A percentile compares a stretch with the other conserved stretches of the same genome.
Evolutionary conservation across 2,888 invertebrate species (phyloP).

Genomic region (Zhengitettix transpicula): DNA sequence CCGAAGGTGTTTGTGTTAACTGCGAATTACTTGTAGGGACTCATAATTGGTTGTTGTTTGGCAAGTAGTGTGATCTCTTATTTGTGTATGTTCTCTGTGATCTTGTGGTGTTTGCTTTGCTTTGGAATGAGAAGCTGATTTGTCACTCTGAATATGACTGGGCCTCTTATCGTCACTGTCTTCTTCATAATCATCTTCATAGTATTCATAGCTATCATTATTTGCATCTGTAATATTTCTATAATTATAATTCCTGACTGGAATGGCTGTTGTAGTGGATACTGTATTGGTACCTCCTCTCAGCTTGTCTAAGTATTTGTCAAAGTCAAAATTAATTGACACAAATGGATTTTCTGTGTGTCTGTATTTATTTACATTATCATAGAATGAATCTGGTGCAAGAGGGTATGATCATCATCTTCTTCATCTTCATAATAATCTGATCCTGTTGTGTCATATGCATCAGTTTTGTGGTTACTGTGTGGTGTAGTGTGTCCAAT

Average conservation of each 20-base stretch:
- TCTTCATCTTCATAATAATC: conserved; percentile 24
- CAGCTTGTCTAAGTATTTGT: conserved; percentile 41
- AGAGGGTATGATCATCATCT: conserved; percentile 23
- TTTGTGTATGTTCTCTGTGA: too few relatives aligned
- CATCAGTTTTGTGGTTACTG: background rate
- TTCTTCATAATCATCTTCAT: background rate
- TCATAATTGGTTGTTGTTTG: too few relatives aligned
- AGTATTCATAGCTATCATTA: background rate
- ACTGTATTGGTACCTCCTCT: background rate
- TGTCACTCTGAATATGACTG: background rate
- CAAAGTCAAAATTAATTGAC: conserved; percentile 42
- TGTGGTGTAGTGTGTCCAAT: background rate
- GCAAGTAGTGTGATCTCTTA: too few relatives aligned
- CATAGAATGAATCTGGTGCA: conserved; percentile 29
- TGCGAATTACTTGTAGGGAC: too few relatives aligned
- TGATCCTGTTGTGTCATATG: conserved; percentile 11
- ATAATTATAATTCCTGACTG: too few relatives aligned
- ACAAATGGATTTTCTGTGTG: conserved; percentile 42
- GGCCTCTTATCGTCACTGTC: background rate
- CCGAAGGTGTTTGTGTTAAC: too few relatives aligned
- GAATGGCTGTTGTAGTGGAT: background rate
- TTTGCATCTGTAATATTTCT: background rate
- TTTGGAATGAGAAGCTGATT: background rate
- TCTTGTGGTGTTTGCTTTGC: background rate
- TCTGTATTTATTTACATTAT: conserved; percentile 32